Percentiles rank a stretch among this genome's conserved stretches.
phyloP scores from a whole-genome alignment of 2,113 vertebrate genomes.

The Tachycineta bicolor region DNA sequence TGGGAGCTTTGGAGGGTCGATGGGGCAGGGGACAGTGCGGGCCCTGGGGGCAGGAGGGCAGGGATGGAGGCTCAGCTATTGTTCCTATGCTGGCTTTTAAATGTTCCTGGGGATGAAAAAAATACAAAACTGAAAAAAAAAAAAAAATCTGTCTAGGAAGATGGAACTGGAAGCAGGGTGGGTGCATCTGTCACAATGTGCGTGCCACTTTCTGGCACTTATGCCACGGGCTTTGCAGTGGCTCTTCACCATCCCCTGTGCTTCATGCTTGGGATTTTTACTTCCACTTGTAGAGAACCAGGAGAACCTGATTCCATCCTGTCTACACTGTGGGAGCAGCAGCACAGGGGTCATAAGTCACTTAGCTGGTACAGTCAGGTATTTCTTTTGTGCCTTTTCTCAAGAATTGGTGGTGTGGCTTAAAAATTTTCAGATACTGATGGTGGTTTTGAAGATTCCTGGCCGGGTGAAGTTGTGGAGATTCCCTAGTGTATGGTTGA shows the following conservation, averaged over 20 bases:
- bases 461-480: background rate
- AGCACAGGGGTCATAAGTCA: background rate
- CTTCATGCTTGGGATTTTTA: background rate
- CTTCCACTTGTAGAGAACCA: background rate
- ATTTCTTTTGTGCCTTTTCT: background rate
- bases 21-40: too few species aligned
- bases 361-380: background rate
- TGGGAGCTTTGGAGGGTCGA: background rate
- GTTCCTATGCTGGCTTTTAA: fast-evolving
- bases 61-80: background rate
- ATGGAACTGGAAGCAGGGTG: background rate
- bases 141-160: background rate
- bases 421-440: background rate
- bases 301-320: background rate
- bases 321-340: background rate
- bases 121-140: background rate
- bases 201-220: fast-evolving
- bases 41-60: too few species aligned
- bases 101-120: background rate
- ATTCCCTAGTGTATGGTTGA: background rate
- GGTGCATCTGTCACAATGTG: background rate
- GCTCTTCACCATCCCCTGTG: background rate
- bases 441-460: background rate
- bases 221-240: background rate
- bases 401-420: background rate